Conservation (phyloP, 1,140 invertebrate genomes). For the Campoletis sonorensis region DNA sequence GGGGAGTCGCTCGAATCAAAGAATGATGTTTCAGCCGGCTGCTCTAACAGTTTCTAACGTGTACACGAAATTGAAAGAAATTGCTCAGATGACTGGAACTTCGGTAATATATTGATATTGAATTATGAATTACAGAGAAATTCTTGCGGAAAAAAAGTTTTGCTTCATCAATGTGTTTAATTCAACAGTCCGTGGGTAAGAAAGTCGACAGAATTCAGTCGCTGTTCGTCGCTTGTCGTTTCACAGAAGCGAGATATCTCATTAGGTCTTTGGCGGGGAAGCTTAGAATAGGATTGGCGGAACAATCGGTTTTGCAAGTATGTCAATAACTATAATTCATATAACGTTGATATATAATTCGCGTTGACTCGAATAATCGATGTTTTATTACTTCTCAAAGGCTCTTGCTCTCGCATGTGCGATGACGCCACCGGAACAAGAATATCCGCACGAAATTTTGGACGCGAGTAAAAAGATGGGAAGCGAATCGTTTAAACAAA, state of each 20-base stretch:
- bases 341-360: too few relatives aligned
- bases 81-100: constrained; percentile 91
- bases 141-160: constrained; percentile 30
- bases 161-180: constrained; percentile 50
- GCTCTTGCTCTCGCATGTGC: constrained; percentile 92
- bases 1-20: constrained; percentile 91
- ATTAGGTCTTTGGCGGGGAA: constrained; percentile 96
- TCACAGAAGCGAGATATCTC: constrained; percentile 94
- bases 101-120: constrained; percentile 75
- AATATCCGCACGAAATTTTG: constrained; percentile 81
- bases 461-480: constrained; percentile 80
- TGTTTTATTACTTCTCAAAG: constrained; percentile 58
- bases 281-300: constrained; percentile 96
- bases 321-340: constrained; percentile 5
- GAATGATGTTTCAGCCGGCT: constrained; percentile 89
- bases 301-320: constrained; percentile 94
- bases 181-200: constrained; percentile 84
- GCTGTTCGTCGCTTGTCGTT: constrained; percentile 94
- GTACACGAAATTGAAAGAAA: constrained; percentile 92
- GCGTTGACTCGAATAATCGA: too few relatives aligned
- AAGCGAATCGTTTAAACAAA: constrained; percentile 87
- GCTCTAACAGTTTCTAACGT: constrained; percentile 84
- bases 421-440: constrained; percentile 83
- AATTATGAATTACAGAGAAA: too few relatives aligned
- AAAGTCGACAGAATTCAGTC: constrained; percentile 96